Base-by-base conservation (phyloP, 2,888 invertebrate genomes). In the Apotomis turbidana region DNA sequence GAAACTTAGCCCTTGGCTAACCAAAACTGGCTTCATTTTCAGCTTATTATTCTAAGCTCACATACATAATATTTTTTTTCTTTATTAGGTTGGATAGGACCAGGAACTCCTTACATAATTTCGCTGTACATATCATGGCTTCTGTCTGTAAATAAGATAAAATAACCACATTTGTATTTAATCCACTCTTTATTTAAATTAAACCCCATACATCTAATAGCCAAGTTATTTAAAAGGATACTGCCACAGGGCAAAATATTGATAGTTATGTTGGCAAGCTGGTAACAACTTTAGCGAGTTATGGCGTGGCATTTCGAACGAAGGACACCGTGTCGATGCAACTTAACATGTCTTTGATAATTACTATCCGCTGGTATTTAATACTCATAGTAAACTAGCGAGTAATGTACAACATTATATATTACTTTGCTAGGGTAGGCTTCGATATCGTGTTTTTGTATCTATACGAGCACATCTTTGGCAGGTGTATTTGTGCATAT, bases 231-330 rank as follows among this genome's bases (percentile, higher is more conserved):
- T 27, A 61, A 61, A 46, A 5, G 4, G 13, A 63, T 54, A 68
- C 46, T 58, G 13, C 41, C 13, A 5, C 36, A 57, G 27, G n/a
- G 55, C 15, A 44, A 62, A 52, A 67, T 15, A n/a, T 61, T 38
- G 64, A 55, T 52, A 72, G 62, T 67, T 67, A 71, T 57, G 44
- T 57, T 57, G 49, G 60, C 71, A 67, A 71, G 41, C 66, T 41
- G 49, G 5, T 51, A 57, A 57, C 57, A 55, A 69, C 46, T 69
- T n/a, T 38, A 38, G 57, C 52, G 52, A 62, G 41, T 71, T 57
- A 69, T 63, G 70, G 66, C 72, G 68, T 75, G 75, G 69, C 70
- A 76, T 77, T 78, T 78, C 68, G 59, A 70, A 68, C 68, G 77
- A 77, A 76, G 76, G 76, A 66, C 72, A 68, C 36, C 76, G 59